A percentile compares a stretch with the other conserved stretches of the same genome.
Evolutionary conservation across 2,888 invertebrate genomes (phyloP).

Genomic region (Ophion ellenae): DNA sequence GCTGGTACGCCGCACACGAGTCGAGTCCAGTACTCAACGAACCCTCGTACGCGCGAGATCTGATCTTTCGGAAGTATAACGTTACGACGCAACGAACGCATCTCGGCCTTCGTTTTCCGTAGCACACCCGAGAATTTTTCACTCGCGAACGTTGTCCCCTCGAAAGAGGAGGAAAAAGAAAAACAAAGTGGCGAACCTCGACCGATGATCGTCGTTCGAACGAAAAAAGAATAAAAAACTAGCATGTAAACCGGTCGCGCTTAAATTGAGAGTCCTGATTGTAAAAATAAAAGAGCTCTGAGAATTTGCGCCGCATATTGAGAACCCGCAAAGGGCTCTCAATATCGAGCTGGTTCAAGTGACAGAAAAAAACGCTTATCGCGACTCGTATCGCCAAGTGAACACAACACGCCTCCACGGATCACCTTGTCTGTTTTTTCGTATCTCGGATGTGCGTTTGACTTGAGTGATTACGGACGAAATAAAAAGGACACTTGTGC

Average conservation of each 20-base stretch:
- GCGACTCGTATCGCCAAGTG: background rate
- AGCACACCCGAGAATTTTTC: constrained; percentile 2
- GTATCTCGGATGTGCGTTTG: too few species aligned
- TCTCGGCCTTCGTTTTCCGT: constrained; percentile 4
- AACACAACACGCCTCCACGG: background rate
- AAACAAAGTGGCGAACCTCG: background rate
- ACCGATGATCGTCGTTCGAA: background rate
- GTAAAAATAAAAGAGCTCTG: constrained; percentile 52
- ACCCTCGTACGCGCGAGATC: constrained; percentile 67
- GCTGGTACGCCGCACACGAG: constrained; percentile 41
- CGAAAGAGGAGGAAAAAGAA: constrained; percentile 4
- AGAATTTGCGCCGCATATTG: constrained; percentile 64
- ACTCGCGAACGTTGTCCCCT: background rate
- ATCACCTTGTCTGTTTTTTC: too few species aligned
- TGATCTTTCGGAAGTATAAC: background rate
- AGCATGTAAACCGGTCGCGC: constrained; percentile 22
- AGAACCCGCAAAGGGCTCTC: constrained; percentile 67
- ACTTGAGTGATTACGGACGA: background rate
- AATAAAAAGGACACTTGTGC: background rate
- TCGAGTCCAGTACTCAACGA: constrained; percentile 69
- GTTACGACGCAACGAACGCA: background rate
- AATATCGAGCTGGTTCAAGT: constrained; percentile 58
- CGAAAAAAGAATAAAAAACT: background rate
- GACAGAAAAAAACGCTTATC: constrained; percentile 1
- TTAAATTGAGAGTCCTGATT: constrained; percentile 36